Conservation (phyloP, 53 echinoderm and acorn worm species). For the Astropecten irregularis region DNA sequence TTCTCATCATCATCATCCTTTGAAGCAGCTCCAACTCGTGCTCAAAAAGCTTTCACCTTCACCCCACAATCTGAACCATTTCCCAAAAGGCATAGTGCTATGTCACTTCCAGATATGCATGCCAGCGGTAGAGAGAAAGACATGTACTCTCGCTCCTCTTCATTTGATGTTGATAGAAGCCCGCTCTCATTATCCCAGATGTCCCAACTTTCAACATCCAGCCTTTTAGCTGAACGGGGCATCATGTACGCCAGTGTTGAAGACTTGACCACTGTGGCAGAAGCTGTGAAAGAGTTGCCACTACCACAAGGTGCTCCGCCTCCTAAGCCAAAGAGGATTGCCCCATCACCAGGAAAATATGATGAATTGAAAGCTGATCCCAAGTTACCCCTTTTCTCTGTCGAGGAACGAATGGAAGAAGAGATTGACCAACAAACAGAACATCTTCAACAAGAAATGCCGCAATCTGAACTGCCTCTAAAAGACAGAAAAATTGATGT, state of each 20-base stretch:
- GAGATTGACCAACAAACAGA: constrained; percentile 1
- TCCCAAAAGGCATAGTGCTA: constrained; percentile 31
- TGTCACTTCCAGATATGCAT: constrained; percentile 13
- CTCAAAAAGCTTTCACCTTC: constrained; percentile 1
- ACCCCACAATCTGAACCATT: neutral
- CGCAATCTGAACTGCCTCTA: neutral
- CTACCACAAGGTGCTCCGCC: constrained; percentile 82
- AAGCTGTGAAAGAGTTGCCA: constrained; percentile 74
- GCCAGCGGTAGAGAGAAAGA: neutral
- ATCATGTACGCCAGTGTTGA: constrained; percentile 45
- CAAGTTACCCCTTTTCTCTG: neutral
- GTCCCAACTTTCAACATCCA: constrained; percentile 39
- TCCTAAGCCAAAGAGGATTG: constrained; percentile 85
- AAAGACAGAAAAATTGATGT: too few relatives aligned
- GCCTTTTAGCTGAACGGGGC: constrained; percentile 24
- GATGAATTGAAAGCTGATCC: constrained; percentile 34
- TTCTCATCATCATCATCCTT: constrained; percentile 50
- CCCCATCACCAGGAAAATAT: constrained; percentile 5
- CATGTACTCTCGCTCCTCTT: too few relatives aligned
- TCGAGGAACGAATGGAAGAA: neutral
- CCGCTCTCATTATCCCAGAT: neutral
- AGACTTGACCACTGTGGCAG: constrained; percentile 56
- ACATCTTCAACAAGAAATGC: neutral
- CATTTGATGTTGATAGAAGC: neutral
- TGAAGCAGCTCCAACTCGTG: constrained; percentile 3